phyloP scores from a whole-genome alignment of 1,140 invertebrate genomes.

The Paraescarpia echinospica region DNA sequence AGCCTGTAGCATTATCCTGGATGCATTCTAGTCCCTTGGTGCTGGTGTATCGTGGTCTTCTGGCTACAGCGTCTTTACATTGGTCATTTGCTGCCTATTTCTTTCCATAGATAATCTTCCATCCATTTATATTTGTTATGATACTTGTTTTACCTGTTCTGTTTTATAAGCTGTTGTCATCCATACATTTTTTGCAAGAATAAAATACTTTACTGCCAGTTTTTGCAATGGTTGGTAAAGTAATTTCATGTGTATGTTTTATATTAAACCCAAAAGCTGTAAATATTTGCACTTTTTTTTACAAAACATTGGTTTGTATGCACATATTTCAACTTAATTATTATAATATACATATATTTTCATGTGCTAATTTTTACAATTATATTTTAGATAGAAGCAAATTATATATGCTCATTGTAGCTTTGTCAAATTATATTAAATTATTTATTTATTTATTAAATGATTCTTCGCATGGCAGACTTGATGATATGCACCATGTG shows the following conservation, averaged over 20 bases:
- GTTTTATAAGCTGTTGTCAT: neutral
- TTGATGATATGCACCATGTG: too few relatives aligned
- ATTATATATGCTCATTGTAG: neutral
- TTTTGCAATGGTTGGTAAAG: neutral
- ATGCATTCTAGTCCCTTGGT: neutral
- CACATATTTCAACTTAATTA: neutral
- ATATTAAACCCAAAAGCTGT: neutral
- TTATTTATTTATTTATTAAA: too few relatives aligned
- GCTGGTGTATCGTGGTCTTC: neutral
- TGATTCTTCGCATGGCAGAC: too few relatives aligned
- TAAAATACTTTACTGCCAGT: neutral
- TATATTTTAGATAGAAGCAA: neutral
- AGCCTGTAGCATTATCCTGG: neutral
- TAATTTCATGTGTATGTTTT: neutral
- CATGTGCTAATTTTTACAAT: neutral
- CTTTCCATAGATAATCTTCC: neutral
- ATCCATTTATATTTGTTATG: neutral
- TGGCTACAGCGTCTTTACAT: neutral
- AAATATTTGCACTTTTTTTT: neutral
- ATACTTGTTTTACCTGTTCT: neutral
- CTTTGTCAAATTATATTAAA: too few relatives aligned
- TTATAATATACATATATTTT: neutral
- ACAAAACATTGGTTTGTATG: neutral
- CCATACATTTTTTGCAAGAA: neutral
- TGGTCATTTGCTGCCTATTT: neutral